phyloP scores from a whole-genome alignment of 2,888 invertebrate genomes.

The Ochropacha duplaris region DNA sequence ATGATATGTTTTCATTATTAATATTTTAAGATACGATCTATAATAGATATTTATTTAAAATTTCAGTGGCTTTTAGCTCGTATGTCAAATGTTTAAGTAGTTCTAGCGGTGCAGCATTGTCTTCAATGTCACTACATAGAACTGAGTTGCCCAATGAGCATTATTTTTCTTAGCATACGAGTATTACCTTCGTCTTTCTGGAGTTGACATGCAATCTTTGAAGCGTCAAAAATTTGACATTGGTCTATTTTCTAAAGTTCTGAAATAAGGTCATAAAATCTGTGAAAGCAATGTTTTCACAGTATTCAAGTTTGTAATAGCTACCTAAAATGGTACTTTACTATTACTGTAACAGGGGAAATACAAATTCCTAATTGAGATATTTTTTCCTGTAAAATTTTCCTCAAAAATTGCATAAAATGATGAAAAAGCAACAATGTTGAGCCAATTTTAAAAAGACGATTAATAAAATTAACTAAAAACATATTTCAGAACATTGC shows the following conservation, averaged over 20 bases:
- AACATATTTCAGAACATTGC: background rate
- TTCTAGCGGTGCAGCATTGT: background rate
- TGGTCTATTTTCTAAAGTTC: background rate
- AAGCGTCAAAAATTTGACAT: background rate
- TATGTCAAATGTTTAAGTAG: background rate
- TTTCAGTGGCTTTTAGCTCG: no score
- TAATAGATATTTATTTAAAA: no score
- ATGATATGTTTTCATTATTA: no score
- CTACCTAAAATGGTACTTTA: background rate
- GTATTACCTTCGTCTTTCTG: background rate
- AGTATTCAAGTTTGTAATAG: background rate
- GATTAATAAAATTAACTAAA: background rate
- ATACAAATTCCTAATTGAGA: no score
- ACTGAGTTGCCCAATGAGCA: background rate
- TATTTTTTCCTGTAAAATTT: background rate
- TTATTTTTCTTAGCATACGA: background rate
- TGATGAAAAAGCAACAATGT: no score
- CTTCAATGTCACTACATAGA: background rate
- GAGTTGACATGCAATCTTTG: background rate
- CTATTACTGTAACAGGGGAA: no score
- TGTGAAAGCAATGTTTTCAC: background rate
- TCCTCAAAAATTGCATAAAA: background rate
- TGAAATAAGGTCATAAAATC: background rate
- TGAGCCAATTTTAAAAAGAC: background rate
- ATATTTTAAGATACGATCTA: no score